Evolutionary conservation across 1,140 invertebrate species (phyloP).

Genomic region (Schmidtea mediterranea): DNA sequence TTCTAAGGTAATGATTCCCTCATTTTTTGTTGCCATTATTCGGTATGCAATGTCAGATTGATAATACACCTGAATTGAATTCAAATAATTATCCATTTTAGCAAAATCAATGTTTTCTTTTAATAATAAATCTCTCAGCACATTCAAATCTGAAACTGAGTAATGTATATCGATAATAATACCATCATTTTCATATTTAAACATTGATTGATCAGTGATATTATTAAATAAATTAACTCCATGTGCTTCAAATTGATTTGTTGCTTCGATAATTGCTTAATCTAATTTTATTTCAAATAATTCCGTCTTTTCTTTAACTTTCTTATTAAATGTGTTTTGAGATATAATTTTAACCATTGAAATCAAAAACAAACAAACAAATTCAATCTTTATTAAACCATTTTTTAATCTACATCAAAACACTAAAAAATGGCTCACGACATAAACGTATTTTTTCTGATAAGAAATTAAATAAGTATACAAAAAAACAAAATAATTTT

Average conservation of each 20-base stretch:
- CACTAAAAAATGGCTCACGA: no score
- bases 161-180: conserved; percentile 12
- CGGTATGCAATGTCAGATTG: conserved; percentile 21
- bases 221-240: conserved; percentile 51
- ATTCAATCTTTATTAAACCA: no score
- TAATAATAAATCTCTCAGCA: conserved; percentile 9
- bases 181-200: conserved; percentile 10
- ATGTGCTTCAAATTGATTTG: conserved; percentile 58
- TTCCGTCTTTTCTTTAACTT: conserved; percentile 55
- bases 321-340: no score
- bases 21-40: conserved; percentile 34
- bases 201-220: conserved; percentile 35
- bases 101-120: conserved; percentile 6
- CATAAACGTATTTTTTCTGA: no score
- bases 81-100: conserved; percentile 8
- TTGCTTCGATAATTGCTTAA: conserved; percentile 51
- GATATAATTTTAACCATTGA: no score
- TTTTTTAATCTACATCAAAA: no score
- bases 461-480: no score
- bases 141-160: conserved; percentile 13
- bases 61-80: conserved; percentile 16
- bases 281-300: conserved; percentile 48
- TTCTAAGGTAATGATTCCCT: conserved; percentile 40
- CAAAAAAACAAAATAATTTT: no score
- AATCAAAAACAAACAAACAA: no score